phyloP scores from a whole-genome alignment of 1,140 invertebrate species.

The Pseudomyrmex sp. region DNA sequence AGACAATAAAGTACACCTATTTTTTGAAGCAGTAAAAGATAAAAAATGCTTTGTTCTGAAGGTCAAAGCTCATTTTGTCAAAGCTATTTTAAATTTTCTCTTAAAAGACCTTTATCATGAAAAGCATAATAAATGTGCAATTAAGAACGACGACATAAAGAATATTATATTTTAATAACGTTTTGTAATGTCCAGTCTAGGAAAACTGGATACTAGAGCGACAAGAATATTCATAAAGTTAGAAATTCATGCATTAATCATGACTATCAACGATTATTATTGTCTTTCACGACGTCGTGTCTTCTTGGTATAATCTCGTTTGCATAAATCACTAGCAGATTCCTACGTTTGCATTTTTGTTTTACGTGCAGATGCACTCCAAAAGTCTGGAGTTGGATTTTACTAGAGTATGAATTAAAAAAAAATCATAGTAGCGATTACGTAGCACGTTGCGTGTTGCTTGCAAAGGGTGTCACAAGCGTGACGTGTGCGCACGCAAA shows the following conservation, averaged over 20 bases:
- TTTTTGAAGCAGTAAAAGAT: too few species aligned
- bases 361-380: constrained; percentile 3
- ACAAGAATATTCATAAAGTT: background rate
- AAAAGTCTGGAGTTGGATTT: constrained; percentile 5
- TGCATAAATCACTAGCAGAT: constrained; percentile 30
- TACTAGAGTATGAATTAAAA: too few species aligned
- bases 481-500: constrained; percentile 64
- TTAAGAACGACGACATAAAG: background rate
- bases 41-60: too few species aligned
- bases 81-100: too few species aligned
- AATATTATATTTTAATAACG: constrained; percentile 39
- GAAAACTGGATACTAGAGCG: background rate
- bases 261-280: constrained; percentile 43
- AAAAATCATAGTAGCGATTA: constrained; percentile 58
- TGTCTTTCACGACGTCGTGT: constrained; percentile 30
- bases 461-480: constrained; percentile 63
- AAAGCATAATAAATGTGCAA: background rate
- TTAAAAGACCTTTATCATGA: background rate
- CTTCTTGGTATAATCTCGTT: constrained; percentile 27
- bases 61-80: too few species aligned
- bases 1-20: too few species aligned
- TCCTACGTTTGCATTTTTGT: constrained; percentile 31
- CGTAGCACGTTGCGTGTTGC: constrained; percentile 48
- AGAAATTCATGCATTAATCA: constrained; percentile 48
- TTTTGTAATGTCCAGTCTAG: constrained; percentile 4